Percentiles rank a stretch among this genome's conserved stretches.
Conservation (phyloP, 2,113 vertebrate species). For the Silurus glanis region DNA sequence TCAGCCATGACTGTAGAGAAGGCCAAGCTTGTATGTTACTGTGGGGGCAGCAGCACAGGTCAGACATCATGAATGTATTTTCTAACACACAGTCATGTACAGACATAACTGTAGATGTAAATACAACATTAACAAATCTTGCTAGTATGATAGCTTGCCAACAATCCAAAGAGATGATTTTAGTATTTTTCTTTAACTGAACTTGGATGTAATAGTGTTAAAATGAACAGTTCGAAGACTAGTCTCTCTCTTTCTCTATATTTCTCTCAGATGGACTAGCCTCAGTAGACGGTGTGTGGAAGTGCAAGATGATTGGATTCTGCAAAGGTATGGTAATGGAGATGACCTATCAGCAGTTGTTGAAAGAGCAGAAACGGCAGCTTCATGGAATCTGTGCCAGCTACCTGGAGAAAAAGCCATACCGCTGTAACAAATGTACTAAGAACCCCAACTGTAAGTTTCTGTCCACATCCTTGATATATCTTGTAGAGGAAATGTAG, state of each 20-base stretch:
- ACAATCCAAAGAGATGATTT: not conserved
- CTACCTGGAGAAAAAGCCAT: not conserved
- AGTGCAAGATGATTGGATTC: not conserved
- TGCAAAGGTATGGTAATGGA: not conserved
- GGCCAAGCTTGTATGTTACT: not conserved
- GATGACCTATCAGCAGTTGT: not conserved
- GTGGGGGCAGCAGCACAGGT: not conserved
- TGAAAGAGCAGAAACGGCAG: not conserved
- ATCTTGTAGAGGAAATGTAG: not conserved
- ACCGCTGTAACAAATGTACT: not conserved
- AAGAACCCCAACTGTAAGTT: not conserved
- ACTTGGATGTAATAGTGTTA: not conserved
- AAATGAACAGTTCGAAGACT: not conserved
- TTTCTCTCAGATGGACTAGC: not conserved
- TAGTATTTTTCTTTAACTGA: not conserved
- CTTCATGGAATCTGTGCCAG: not conserved
- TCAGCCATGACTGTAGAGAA: not conserved
- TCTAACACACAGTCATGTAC: no score
- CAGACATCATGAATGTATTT: not conserved
- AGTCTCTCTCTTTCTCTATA: not conserved
- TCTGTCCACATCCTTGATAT: not conserved
- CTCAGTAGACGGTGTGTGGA: not conserved
- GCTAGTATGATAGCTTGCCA: not conserved
- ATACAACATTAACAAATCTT: no score
- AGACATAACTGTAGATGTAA: no score